Base-by-base conservation (phyloP, 2,888 invertebrate species). In the Digitonthophagus gazella region DNA sequence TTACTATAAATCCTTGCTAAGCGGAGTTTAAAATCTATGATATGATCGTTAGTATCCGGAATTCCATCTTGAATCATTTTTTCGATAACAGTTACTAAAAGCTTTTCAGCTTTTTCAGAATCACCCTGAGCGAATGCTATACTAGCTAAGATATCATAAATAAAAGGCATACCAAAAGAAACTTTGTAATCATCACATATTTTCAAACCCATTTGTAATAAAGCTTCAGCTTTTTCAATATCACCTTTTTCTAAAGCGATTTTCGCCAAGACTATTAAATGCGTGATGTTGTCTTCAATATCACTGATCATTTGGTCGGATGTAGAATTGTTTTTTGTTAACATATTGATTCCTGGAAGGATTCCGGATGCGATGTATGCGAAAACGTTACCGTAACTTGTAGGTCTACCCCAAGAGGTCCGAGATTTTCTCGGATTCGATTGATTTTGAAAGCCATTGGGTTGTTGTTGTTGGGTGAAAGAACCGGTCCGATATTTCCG, bases 121-220 rank as follows among this genome's bases (percentile, higher is more conserved):
- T 83, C 79, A 0, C 83, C 83, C 72, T 81, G 77, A 16, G 79
- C 80, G 64, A 83, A 78, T 1, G 83, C 80, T 3, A 85, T 81
- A 0, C 82, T 81, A 1, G 83, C 81, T 18, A 84, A 74, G 67
- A 84, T 79, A 73, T 85, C 84, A 73, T 83, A 84, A 70, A 84
- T 80, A 70, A 80, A 81, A 15, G 82, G 80, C 69, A 83, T 72
- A 14, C 81, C 81, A 58, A 79, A 74, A 28, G 78, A 81, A 0
- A 82, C 76, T 65, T 80, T 78, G 58, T 81, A 80, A 15, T 83
- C 81, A 64, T 83, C 82, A 22, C 82, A 82, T 3, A 83, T 75
- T 68, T 82, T 80, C 64, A 84, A 74, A 1, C 83, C 83, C 76
- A 81, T 79, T 20, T 81, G 75, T 19, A 84, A 70, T 58, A 82